phyloP scores from a whole-genome alignment of 2,888 invertebrate species.

The Griposia aprilina region DNA sequence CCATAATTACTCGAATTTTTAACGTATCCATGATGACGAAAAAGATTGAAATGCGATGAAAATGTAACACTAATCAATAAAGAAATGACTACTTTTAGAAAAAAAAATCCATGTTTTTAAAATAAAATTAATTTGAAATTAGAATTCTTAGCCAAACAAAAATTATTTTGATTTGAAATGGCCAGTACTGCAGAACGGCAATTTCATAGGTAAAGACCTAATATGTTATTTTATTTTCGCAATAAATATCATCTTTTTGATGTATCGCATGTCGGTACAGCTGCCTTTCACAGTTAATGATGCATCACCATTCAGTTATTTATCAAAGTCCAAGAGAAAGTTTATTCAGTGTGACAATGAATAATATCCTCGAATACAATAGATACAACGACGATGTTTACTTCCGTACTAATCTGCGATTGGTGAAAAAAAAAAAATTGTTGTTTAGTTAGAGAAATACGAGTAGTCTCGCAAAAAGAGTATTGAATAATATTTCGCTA shows the following conservation, averaged over 20 bases:
- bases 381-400: conserved; percentile 14
- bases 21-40: no score
- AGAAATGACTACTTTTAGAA: no score
- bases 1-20: no score
- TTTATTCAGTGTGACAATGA: conserved; percentile 42
- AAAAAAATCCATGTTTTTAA: no score
- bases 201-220: no score
- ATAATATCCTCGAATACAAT: conserved; percentile 42
- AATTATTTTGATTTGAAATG: no score
- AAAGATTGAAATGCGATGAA: no score
- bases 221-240: conserved; percentile 20
- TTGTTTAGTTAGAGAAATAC: background rate
- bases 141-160: no score
- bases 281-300: conserved; percentile 51
- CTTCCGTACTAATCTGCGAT: conserved; percentile 41
- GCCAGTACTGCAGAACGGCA: no score
- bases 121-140: no score
- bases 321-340: conserved; percentile 39
- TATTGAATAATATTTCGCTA: background rate
- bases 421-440: conserved; percentile 21
- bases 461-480: background rate
- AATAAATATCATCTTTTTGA: conserved; percentile 34
- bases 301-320: conserved; percentile 44
- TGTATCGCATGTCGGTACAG: conserved; percentile 26
- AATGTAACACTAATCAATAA: no score